These are phyloP conservation scores for Eristalinus aeneus DNA, from an alignment of 2,888 invertebrate genomes.

Conservation along the genomic window DNA sequence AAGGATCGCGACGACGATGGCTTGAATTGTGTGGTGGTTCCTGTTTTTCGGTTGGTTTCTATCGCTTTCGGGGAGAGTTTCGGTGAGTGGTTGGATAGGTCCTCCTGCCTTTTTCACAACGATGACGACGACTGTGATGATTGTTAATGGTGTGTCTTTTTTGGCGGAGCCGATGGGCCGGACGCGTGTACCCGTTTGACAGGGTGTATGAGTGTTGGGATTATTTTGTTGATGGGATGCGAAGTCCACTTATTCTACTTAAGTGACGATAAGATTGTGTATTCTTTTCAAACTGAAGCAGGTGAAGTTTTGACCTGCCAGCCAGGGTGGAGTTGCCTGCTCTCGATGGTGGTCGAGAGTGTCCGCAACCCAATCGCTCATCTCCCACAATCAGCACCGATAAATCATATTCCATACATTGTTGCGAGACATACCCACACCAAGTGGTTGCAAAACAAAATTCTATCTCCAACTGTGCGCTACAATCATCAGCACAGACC, in stretches of 20 bases:
- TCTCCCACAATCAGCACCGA: not conserved
- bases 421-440: conserved; percentile 31
- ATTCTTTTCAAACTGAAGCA: conserved; percentile 9
- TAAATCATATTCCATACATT: conserved; percentile 47
- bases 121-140: conserved; percentile 40
- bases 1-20: not conserved
- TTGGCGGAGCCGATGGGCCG: conserved; percentile 8
- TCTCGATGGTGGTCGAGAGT: not conserved
- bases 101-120: not conserved
- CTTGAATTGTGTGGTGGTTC: not conserved
- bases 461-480: conserved; percentile 58
- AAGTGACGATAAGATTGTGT: conserved; percentile 60
- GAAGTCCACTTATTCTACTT: conserved; percentile 68
- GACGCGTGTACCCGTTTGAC: not conserved
- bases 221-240: conserved; percentile 58
- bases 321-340: too few relatives aligned
- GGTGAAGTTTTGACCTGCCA: conserved; percentile 27
- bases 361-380: not conserved
- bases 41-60: conserved; percentile 17
- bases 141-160: conserved; percentile 41
- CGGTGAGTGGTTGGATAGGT: conserved; percentile 7
- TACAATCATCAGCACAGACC: conserved; percentile 34
- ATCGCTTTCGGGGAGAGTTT: not conserved
- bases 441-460: conserved; percentile 17
- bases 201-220: conserved; percentile 29